phyloP scores from a whole-genome alignment of 2,888 invertebrate species.

The Bhutanitis thaidina region DNA sequence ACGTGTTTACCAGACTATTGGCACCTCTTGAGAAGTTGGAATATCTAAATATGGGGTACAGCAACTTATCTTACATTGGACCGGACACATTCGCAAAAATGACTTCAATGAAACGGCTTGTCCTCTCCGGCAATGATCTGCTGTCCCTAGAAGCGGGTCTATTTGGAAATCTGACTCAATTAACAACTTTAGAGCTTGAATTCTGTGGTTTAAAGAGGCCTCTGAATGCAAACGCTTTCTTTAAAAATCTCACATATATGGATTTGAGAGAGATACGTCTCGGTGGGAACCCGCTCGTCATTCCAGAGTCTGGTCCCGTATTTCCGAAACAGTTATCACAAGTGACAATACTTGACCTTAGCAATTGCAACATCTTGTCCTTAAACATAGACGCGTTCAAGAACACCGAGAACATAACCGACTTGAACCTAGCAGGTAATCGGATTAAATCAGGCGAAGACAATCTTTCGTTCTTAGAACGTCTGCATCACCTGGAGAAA shows the following conservation, averaged over 20 bases:
- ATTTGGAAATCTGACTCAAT: slow-evolving; percentile 83
- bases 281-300: slow-evolving; percentile 83
- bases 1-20: slow-evolving; percentile 83
- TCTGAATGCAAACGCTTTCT: slow-evolving; percentile 83
- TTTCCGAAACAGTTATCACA: slow-evolving; percentile 83
- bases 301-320: slow-evolving; percentile 79
- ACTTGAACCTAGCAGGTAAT: slow-evolving; percentile 81
- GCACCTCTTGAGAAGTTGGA: slow-evolving; percentile 83
- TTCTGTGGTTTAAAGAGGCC: slow-evolving; percentile 83
- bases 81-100: slow-evolving; percentile 84
- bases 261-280: slow-evolving; percentile 84
- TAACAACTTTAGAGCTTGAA: slow-evolving; percentile 84
- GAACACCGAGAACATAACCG: slow-evolving; percentile 81
- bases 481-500: slow-evolving; percentile 77
- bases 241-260: slow-evolving; percentile 81
- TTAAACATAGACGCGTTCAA: slow-evolving; percentile 81
- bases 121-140: slow-evolving; percentile 84
- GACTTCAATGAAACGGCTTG: slow-evolving; percentile 82
- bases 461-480: slow-evolving; percentile 77
- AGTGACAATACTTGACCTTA: slow-evolving; percentile 82
- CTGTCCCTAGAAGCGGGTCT: slow-evolving; percentile 83
- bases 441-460: slow-evolving; percentile 67
- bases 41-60: slow-evolving; percentile 86
- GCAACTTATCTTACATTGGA: slow-evolving; percentile 82
- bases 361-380: slow-evolving; percentile 82